Evolutionary conservation across 2,113 vertebrate species (phyloP).

Genomic region (Phyllopteryx taeniolatus): DNA sequence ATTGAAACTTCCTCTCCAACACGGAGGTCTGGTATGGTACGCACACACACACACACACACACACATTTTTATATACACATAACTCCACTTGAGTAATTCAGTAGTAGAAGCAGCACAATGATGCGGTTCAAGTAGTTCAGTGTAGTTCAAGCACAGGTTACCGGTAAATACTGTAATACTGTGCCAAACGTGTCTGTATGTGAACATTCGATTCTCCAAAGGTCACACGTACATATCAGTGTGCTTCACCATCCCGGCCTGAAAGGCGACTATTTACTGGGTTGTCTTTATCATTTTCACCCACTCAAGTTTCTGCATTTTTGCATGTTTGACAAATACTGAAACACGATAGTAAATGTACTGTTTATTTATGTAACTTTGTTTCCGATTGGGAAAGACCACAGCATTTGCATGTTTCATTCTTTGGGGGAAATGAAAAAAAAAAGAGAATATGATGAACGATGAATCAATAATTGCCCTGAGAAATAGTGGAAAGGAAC

Average conservation of each 20-base stretch:
- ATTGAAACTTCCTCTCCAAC: too few species aligned
- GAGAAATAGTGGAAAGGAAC: too few species aligned
- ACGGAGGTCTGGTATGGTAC: too few species aligned
- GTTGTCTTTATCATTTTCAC: constrained; percentile 12
- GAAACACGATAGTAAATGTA: constrained; percentile 17
- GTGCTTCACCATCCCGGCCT: not conserved
- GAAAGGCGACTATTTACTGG: constrained; percentile 18
- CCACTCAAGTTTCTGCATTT: constrained; percentile 17
- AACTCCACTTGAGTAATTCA: not conserved
- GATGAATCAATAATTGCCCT: too few species aligned
- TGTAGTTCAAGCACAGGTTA: constrained; percentile 16
- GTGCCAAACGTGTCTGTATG: not conserved
- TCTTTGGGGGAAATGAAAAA: not conserved
- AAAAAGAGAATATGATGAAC: too few species aligned
- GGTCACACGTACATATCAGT: constrained; percentile 4
- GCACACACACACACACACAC: too few species aligned
- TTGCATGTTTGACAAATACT: constrained; percentile 41
- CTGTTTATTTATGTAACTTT: not conserved
- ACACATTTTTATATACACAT: too few species aligned
- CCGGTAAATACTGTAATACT: constrained; percentile 8
- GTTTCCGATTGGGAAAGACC: constrained; percentile 7
- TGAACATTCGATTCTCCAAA: not conserved
- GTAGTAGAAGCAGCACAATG: not conserved
- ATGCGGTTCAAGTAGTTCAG: not conserved
- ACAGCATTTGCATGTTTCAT: not conserved